These are phyloP conservation scores for Megalops cyprinoides DNA, from an alignment of 2,797 vertebrate genomes.

Conservation along the genomic window DNA sequence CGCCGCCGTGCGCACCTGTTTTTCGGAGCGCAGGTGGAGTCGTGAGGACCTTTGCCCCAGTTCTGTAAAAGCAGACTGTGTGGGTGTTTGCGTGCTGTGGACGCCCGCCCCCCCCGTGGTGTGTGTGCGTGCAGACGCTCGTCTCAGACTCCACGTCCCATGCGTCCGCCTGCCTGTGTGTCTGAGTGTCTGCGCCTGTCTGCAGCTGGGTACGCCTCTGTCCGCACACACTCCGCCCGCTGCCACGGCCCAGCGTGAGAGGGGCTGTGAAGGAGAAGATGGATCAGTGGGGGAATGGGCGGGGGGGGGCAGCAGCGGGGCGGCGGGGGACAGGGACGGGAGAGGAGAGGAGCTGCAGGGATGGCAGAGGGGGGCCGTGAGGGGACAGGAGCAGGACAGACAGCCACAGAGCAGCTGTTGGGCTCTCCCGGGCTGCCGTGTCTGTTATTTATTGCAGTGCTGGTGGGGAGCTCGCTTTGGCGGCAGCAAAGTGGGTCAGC, in stretches of 20 bases:
- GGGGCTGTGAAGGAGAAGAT: neutral
- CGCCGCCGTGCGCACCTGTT: neutral
- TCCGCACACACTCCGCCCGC: no score
- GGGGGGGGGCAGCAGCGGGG: neutral
- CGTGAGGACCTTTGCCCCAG: no score
- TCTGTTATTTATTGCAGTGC: conserved; percentile 75
- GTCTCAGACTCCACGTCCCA: no score
- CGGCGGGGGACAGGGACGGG: conserved; percentile 2
- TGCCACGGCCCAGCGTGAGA: no score
- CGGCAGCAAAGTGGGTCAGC: conserved; percentile 77
- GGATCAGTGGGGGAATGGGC: conserved; percentile 8
- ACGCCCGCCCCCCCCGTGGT: no score
- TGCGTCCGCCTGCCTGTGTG: no score
- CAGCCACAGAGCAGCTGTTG: conserved; percentile 72
- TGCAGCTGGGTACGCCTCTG: neutral
- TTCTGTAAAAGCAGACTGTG: no score
- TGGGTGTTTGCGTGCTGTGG: no score
- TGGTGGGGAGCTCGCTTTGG: conserved; percentile 70
- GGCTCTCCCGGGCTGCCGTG: conserved; percentile 61
- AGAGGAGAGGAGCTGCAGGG: neutral
- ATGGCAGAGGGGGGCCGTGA: conserved; percentile 38
- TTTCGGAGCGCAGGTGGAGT: no score
- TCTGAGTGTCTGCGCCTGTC: neutral
- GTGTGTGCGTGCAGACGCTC: no score
- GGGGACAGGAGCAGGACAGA: conserved; percentile 43